phyloP scores from a whole-genome alignment of 2,113 vertebrate species.

The Perca fluviatilis region DNA sequence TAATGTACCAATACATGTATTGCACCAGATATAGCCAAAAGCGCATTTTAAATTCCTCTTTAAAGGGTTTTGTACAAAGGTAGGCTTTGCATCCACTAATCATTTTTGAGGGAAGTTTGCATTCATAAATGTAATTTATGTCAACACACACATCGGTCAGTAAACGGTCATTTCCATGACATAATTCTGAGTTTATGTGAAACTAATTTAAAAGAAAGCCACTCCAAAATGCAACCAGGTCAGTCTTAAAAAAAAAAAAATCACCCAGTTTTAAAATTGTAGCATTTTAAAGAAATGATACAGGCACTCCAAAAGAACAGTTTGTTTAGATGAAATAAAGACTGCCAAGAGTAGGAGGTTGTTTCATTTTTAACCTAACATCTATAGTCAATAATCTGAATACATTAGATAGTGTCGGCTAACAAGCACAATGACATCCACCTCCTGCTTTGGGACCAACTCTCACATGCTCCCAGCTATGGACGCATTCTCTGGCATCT shows the following conservation, averaged over 20 bases:
- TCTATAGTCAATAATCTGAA: not conserved
- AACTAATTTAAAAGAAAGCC: not conserved
- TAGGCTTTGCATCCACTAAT: not conserved
- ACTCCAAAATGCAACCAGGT: conserved; percentile 5
- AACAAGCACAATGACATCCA: conserved; percentile 18
- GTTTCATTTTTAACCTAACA: not conserved
- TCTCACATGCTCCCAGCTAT: conserved; percentile 37
- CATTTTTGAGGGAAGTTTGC: not conserved
- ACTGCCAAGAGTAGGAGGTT: not conserved
- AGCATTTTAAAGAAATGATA: not conserved
- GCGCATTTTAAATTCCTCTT: not conserved
- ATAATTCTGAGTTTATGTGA: not conserved
- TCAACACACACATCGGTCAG: not conserved
- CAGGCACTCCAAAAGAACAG: not conserved
- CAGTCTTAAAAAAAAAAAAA: not conserved
- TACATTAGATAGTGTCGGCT: conserved; percentile 18
- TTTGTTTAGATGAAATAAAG: not conserved
- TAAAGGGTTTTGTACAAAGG: not conserved
- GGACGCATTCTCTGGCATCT: conserved; percentile 37
- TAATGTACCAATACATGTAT: not conserved
- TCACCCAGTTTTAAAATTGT: not conserved
- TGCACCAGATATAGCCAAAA: not conserved
- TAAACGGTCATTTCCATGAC: not conserved
- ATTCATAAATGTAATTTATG: conserved; percentile 6
- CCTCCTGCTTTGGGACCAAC: conserved; percentile 20